Evolutionary conservation across 2,113 vertebrate genomes (phyloP), one percentile per base, ranked within the genome.

Genomic region (Brachyhypopomus gauderio): DNA sequence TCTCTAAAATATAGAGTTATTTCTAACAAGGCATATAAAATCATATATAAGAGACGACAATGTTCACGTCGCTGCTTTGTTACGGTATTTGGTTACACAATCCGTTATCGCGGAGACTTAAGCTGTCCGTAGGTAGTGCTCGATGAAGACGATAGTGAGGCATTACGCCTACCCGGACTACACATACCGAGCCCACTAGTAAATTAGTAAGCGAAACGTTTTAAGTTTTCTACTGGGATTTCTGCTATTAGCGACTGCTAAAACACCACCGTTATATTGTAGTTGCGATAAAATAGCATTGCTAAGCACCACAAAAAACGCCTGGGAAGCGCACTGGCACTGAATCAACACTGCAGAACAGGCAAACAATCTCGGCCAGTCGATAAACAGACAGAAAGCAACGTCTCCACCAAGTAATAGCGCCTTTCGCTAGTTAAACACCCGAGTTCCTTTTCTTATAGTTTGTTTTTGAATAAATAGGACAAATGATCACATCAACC

Each of bases 331-430:
- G 0, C 58, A 25, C 77, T 84, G 82, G 82, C 82, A 62, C 71
- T 11, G 71, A 48, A 45, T 79, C 82, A 83, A 79, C 77, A 75
- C 82, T 83, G 82, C 82, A 83, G 82, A 75, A 36, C 0, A 16
- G 45, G 11, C 23, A 19, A 60, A 38, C 71, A 45, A 27, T 19
- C 69, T 64, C 30, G 23, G 77, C 11, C 58, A 74, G 19, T 48
- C 45, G 20, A 5, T 56, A 56, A 30, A 27, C 45, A 75, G 30
- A 67, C 5, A 36, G 0, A 0, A 36, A 67, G 23, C 63, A 27
- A 3, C 62, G 9, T 4, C 27, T 5, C 27, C 17, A 27, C 64
- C 64, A 34, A 34, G 8, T 2, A 34, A 19, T 34, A 16, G 27
- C 34, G 3, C 17, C n/a, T 23, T 16, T 23, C 0, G 22, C 4